Evolutionary conservation across 2,113 vertebrate species (phyloP), one percentile per base, ranked within the genome.

Genomic region (Acrocephalus arundinaceus): DNA sequence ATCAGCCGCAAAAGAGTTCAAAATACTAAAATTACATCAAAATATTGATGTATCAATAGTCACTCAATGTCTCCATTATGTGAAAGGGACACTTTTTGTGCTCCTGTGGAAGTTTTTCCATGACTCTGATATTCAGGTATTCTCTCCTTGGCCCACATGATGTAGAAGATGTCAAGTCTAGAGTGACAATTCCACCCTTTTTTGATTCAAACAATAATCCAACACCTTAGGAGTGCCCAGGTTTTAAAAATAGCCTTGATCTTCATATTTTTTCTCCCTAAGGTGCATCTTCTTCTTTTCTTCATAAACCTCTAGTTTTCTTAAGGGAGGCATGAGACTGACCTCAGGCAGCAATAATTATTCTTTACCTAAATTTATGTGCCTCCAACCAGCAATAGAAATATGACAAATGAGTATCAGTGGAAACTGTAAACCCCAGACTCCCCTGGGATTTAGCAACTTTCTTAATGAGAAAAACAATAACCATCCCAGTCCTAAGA

Each of bases 381-480:
- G 63, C 35, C 30, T 86, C 75, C 88, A 94, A 93, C 27, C 72
- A 89, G 86, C 76, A 86, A 63, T 33, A 90, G 59, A 90, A 93
- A 89, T 90, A 93, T 95, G 95, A 96, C 51, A 93, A 97, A 97
- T 81, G 90, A 84, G 61, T 63, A 89, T 84, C 63, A 67, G 90
- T 54, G 78, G 54, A 89, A 96, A 70, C 23, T 31, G 25, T 31
- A 97, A 88, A 39, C 19, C 19, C 8, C 68, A 92, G 72, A 27
- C 61, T 96, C 89, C 66, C 59, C 21, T 92, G 90, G 68, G 94
- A 90, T 77, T 84, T 9, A 71, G 35, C 65, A 71, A 15, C 67
- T 48, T 88, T 55, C 76, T 86, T 93, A 94, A 97, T 93, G 95
- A 94, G 83, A 88, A 87, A 92, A 96, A 88, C 76, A 96, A 93